Percentiles rank a stretch among this genome's conserved stretches.
These are phyloP conservation scores for Andrena marginata DNA, from an alignment of 2,888 invertebrate species.

Conservation along the genomic window DNA sequence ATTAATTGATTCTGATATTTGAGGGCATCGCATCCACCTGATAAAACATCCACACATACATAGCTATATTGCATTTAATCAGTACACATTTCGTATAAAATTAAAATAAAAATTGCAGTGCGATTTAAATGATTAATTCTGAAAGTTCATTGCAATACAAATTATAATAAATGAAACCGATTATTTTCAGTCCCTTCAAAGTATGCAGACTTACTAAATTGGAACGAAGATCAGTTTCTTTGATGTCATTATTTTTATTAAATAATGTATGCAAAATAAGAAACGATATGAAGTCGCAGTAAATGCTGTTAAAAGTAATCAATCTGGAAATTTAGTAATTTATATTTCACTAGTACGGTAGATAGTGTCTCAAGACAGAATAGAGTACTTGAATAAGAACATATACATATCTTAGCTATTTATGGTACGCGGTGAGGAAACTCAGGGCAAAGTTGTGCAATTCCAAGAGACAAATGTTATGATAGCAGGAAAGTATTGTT, in stretches of 20 bases:
- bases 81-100: too few relatives aligned
- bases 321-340: too few relatives aligned
- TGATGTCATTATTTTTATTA: background rate
- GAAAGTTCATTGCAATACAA: background rate
- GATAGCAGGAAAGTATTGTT: background rate
- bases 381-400: slow-evolving; percentile 4
- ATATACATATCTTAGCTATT: slow-evolving; percentile 5
- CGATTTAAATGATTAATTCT: too few relatives aligned
- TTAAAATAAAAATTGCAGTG: too few relatives aligned
- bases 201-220: too few relatives aligned
- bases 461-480: slow-evolving; percentile 2
- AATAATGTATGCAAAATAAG: background rate
- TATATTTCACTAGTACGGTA: too few relatives aligned
- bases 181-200: background rate
- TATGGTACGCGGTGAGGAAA: background rate
- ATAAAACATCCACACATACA: too few relatives aligned
- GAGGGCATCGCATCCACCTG: too few relatives aligned
- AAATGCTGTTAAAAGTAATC: background rate
- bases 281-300: background rate
- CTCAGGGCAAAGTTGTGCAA: background rate
- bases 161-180: background rate
- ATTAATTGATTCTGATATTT: background rate
- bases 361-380: background rate
- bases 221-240: background rate
- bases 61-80: too few relatives aligned